phyloP scores from a whole-genome alignment of 1,140 invertebrate species.

The Cotesia chilonis region DNA sequence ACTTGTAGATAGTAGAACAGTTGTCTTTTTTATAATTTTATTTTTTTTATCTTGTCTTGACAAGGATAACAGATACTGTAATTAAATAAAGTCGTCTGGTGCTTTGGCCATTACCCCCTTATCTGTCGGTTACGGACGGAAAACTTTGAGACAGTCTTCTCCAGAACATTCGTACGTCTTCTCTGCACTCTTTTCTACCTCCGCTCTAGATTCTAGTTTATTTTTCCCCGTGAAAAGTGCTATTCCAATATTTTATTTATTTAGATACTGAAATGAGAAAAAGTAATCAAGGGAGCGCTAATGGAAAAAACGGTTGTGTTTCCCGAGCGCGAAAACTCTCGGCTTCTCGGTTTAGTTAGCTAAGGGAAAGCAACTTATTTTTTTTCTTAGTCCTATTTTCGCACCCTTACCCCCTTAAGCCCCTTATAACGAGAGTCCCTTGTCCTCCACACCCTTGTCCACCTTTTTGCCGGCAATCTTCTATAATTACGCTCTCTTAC shows the following conservation, averaged over 20 bases:
- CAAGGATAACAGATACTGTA: slow-evolving; percentile 48
- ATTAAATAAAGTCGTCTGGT: slow-evolving; percentile 63
- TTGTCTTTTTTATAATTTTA: slow-evolving; percentile 1
- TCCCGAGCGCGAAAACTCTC: slow-evolving; percentile 50
- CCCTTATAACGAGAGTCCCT: slow-evolving; percentile 23
- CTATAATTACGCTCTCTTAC: slow-evolving; percentile 58
- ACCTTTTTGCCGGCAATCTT: slow-evolving; percentile 46
- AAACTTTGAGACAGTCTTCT: slow-evolving; percentile 36
- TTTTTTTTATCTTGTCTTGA: slow-evolving; percentile 28
- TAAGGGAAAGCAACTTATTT: slow-evolving; percentile 23
- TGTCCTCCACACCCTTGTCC: slow-evolving; percentile 45
- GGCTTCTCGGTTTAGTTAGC: neutral
- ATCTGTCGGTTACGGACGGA: slow-evolving; percentile 54
- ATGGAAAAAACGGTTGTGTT: slow-evolving; percentile 56
- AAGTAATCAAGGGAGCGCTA: slow-evolving; percentile 67
- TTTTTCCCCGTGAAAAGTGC: slow-evolving; percentile 40
- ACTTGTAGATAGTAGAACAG: no score
- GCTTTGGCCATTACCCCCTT: slow-evolving; percentile 60
- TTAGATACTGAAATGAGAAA: slow-evolving; percentile 63
- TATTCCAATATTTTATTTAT: slow-evolving; percentile 67
- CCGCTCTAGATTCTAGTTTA: slow-evolving; percentile 18
- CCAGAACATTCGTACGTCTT: slow-evolving; percentile 36
- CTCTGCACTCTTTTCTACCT: slow-evolving; percentile 4
- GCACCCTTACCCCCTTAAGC: slow-evolving; percentile 35
- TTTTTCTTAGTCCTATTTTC: slow-evolving; percentile 47